These are phyloP conservation scores for Acrocephalus arundinaceus DNA, from an alignment of 2,113 vertebrate species.

Conservation along the genomic window DNA sequence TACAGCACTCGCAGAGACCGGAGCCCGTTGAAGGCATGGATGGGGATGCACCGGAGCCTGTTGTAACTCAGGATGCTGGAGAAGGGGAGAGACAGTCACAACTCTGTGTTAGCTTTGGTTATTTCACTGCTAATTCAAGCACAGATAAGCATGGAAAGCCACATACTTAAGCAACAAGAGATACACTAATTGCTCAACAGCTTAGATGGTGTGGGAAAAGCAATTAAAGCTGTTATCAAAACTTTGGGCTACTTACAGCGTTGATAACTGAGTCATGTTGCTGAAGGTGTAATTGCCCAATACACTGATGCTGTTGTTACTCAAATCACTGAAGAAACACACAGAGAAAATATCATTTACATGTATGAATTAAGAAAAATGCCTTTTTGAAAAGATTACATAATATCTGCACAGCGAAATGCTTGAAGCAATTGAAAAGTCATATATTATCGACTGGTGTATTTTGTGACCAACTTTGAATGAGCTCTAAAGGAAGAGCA, in stretches of 20 bases:
- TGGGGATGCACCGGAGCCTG: constrained; percentile 89
- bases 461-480: background rate
- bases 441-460: background rate
- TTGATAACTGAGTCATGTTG: constrained; percentile 94
- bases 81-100: background rate
- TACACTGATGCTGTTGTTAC: constrained; percentile 95
- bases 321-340: constrained; percentile 85
- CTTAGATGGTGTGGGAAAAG: background rate
- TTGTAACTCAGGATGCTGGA: constrained; percentile 96
- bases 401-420: background rate
- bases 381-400: background rate
- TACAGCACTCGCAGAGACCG: constrained; percentile 91
- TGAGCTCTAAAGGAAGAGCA: background rate
- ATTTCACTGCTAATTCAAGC: background rate
- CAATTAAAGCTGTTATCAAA: background rate
- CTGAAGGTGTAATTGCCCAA: constrained; percentile 90
- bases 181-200: background rate
- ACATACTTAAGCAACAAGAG: background rate
- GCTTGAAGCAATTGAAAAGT: background rate
- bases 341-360: background rate
- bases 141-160: background rate
- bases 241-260: constrained; percentile 75
- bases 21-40: constrained; percentile 90
- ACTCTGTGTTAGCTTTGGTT: background rate
- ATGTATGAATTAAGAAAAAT: background rate